Conservation (phyloP, 64 coral and sea anemone species). For the Pocillopora damicornis region DNA sequence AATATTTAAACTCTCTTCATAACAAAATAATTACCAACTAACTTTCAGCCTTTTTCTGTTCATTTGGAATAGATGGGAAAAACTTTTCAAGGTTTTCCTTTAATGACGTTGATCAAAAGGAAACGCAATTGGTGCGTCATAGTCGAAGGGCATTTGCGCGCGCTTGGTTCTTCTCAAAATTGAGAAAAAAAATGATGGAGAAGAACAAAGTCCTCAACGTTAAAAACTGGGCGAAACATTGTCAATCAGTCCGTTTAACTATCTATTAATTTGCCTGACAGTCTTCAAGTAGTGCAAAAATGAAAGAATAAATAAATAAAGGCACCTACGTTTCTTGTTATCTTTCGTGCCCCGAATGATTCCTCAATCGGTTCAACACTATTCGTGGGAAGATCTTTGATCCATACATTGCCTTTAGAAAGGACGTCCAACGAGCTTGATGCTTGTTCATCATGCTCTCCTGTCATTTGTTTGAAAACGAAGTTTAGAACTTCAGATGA, state of each 20-base stretch:
- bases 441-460: background rate
- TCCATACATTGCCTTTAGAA: slow-evolving; percentile 6
- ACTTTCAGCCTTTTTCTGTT: too few relatives aligned
- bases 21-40: too few relatives aligned
- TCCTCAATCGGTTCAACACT: slow-evolving; percentile 12
- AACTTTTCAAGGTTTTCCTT: background rate
- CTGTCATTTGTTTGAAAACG: background rate
- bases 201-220: background rate
- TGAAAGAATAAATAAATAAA: background rate
- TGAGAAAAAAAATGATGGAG: background rate
- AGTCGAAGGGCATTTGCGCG: background rate
- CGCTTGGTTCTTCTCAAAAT: background rate
- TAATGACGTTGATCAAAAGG: background rate
- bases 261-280: too few relatives aligned
- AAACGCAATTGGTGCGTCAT: background rate
- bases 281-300: background rate
- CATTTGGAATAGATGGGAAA: too few relatives aligned
- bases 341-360: background rate
- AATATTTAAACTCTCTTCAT: too few relatives aligned
- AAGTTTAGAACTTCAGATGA: background rate
- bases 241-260: background rate
- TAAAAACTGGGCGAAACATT: background rate
- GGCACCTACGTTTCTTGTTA: background rate
- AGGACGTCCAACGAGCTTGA: background rate
- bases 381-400: slow-evolving; percentile 15